Conservation (phyloP, 2,113 vertebrate species). For the Gasterosteus nipponicus region DNA sequence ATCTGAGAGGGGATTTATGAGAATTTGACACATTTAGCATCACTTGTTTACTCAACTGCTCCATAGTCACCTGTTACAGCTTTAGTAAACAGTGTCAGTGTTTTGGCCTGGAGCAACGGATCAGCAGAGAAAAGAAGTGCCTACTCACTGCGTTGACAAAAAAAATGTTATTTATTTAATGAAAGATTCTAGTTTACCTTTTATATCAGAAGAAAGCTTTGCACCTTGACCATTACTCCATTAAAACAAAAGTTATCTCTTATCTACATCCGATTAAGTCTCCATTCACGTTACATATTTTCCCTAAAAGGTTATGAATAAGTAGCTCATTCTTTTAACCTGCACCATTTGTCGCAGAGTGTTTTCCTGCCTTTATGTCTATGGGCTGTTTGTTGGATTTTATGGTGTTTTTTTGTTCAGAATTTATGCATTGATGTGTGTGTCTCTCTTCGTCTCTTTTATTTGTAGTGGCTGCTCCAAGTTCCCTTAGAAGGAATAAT, state of each 20-base stretch:
- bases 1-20: not conserved
- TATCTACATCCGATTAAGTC: not conserved
- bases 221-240: not conserved
- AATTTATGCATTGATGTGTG: not conserved
- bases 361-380: not conserved
- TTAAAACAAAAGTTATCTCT: not conserved
- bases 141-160: conserved; percentile 1
- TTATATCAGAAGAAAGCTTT: not conserved
- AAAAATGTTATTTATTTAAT: not conserved
- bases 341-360: not conserved
- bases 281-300: not conserved
- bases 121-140: conserved; percentile 5
- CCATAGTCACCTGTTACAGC: conserved; percentile 16
- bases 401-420: not conserved
- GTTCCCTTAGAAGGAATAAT: conserved; percentile 6
- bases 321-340: not conserved
- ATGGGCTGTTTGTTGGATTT: not conserved
- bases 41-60: conserved; percentile 37
- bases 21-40: conserved; percentile 37
- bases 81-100: conserved; percentile 20
- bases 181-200: not conserved
- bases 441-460: not conserved
- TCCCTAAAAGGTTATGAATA: not conserved
- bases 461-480: not conserved
- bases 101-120: conserved; percentile 37